Conservation (phyloP, 2,797 vertebrate species). For the Coluber constrictor region DNA sequence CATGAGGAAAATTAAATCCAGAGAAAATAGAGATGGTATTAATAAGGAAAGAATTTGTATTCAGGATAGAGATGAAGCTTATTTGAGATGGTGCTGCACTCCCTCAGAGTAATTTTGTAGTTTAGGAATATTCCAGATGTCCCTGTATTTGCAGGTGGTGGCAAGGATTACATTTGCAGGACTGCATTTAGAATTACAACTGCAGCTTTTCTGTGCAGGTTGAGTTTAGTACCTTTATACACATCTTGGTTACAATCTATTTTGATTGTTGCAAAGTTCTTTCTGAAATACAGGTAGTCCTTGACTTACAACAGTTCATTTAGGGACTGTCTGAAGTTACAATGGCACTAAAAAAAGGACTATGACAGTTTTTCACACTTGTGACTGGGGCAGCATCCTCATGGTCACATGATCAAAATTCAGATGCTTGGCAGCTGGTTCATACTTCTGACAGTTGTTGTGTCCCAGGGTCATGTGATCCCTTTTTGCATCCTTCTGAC, state of each 20-base stretch:
- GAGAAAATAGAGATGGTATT: neutral
- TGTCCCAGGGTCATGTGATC: too few species aligned
- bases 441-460: too few species aligned
- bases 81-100: neutral
- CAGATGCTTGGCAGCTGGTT: too few species aligned
- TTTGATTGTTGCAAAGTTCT: neutral
- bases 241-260: neutral
- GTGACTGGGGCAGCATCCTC: too few species aligned
- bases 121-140: neutral
- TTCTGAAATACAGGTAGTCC: neutral
- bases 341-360: too few species aligned
- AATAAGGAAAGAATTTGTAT: neutral
- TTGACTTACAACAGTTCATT: too few species aligned
- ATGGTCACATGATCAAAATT: too few species aligned
- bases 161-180: neutral
- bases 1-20: neutral
- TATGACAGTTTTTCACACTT: too few species aligned
- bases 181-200: neutral
- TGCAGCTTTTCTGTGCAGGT: neutral
- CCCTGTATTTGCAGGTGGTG: neutral
- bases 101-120: neutral
- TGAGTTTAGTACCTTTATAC: neutral
- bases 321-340: too few species aligned
- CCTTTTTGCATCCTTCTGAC: too few species aligned
- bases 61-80: neutral